These are phyloP conservation scores for Ashinkailepas kermadecensis DNA, from an alignment of 2,888 invertebrate species.

Conservation along the genomic window DNA sequence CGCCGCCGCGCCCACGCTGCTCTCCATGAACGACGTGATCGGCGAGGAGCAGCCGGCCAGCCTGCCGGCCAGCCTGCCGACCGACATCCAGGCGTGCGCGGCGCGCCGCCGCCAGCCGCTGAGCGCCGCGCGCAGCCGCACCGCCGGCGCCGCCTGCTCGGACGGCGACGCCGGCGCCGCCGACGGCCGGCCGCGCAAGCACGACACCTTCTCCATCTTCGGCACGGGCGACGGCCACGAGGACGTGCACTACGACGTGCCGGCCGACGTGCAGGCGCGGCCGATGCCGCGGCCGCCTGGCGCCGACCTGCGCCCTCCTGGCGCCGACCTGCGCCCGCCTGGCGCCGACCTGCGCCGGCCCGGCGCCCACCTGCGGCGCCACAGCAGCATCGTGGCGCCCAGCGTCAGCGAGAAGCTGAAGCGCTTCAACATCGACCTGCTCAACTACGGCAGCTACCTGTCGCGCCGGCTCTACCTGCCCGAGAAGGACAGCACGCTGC, in stretches of 20 bases:
- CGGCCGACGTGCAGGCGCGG: background rate
- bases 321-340: background rate
- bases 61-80: background rate
- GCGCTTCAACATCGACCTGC: conserved; percentile 28
- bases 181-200: background rate
- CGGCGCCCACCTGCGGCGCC: background rate
- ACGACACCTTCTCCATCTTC: background rate
- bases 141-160: background rate
- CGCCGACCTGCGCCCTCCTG: background rate
- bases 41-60: background rate
- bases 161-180: background rate
- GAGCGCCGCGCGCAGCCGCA: background rate
- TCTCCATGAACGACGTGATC: background rate
- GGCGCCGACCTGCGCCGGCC: background rate
- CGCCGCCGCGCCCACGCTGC: background rate
- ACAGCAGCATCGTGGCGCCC: background rate
- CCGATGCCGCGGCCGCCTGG: background rate
- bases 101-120: background rate
- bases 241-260: background rate
- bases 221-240: background rate
- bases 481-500: conserved; percentile 38
- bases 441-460: conserved; percentile 36
- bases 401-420: conserved; percentile 9
- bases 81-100: background rate
- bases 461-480: conserved; percentile 38